Percentiles rank a stretch among this genome's conserved stretches.
Evolutionary conservation across 2,888 invertebrate species (phyloP).

Genomic region (Tanytarsus gracilentus): DNA sequence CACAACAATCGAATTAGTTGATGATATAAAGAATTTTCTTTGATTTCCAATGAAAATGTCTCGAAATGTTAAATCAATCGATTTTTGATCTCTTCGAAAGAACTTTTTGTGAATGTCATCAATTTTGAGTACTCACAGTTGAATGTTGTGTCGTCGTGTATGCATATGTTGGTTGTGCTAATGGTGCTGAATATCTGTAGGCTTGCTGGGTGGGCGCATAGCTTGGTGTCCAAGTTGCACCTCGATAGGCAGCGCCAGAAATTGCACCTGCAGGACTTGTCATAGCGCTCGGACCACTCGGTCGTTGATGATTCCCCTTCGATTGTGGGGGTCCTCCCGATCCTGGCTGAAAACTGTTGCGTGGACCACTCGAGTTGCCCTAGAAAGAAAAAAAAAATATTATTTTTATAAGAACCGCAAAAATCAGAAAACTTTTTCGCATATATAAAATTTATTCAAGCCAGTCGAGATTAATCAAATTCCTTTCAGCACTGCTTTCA

Average conservation of each 20-base stretch:
- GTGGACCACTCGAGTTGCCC: slow-evolving; percentile 39
- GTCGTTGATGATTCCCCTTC: slow-evolving; percentile 24
- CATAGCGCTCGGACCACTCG: slow-evolving; percentile 39
- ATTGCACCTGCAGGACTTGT: slow-evolving; percentile 44
- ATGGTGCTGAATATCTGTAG: slow-evolving; percentile 43
- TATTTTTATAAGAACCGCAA: background rate
- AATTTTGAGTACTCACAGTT: slow-evolving; percentile 38
- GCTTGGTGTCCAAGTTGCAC: slow-evolving; percentile 41
- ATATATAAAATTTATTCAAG: background rate
- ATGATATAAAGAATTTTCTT: background rate
- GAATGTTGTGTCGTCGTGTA: slow-evolving; percentile 44
- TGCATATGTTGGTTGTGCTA: slow-evolving; percentile 44
- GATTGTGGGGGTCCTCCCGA: slow-evolving; percentile 31
- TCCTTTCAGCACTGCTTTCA: background rate
- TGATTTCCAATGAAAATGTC: background rate
- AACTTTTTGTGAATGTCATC: background rate
- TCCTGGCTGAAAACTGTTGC: slow-evolving; percentile 42
- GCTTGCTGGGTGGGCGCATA: slow-evolving; percentile 43
- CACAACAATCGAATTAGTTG: no score
- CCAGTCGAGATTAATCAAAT: slow-evolving; percentile 10
- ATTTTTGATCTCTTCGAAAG: slow-evolving; percentile 12
- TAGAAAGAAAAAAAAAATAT: slow-evolving; percentile 31
- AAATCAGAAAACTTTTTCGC: background rate
- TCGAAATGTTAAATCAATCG: slow-evolving; percentile 14
- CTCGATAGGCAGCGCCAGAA: slow-evolving; percentile 43